Evolutionary conservation across 64 coral and sea anemone species (phyloP).

Genomic region (Stylophora pistillata): DNA sequence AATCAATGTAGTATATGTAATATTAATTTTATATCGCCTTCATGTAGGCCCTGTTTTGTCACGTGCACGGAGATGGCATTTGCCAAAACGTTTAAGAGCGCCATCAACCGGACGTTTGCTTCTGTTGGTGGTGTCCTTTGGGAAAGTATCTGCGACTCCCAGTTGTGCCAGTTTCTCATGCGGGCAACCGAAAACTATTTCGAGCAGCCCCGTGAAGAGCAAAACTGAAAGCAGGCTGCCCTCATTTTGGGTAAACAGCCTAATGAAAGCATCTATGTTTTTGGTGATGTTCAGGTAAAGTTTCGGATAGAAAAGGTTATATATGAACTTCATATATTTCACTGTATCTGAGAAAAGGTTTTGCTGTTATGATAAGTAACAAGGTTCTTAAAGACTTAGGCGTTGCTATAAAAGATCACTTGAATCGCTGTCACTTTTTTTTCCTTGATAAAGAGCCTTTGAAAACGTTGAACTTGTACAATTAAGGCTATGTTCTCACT

Average conservation of each 20-base stretch:
- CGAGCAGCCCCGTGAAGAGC: no score
- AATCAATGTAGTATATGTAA: no score
- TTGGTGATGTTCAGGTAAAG: background rate
- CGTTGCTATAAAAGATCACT: background rate
- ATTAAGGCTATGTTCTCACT: no score
- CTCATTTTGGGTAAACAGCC: background rate
- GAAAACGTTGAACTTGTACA: no score
- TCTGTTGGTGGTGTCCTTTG: slow-evolving; percentile 36
- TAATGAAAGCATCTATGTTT: background rate
- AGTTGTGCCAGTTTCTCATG: slow-evolving; percentile 35
- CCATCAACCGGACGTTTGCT: slow-evolving; percentile 32
- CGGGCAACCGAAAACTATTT: slow-evolving; percentile 14
- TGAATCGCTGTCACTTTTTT: background rate
- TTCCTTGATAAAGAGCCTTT: no score
- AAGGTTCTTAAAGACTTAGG: no score
- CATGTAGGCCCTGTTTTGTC: slow-evolving; percentile 7
- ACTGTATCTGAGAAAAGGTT: no score
- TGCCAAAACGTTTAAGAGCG: slow-evolving; percentile 24
- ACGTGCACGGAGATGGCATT: slow-evolving; percentile 15
- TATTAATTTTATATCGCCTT: no score
- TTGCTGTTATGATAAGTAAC: no score
- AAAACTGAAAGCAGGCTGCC: background rate
- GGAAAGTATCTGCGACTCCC: background rate
- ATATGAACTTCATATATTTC: no score
- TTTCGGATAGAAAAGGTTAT: no score